These are phyloP conservation scores for Dryobota labecula DNA, from an alignment of 2,888 invertebrate species.

Conservation along the genomic window DNA sequence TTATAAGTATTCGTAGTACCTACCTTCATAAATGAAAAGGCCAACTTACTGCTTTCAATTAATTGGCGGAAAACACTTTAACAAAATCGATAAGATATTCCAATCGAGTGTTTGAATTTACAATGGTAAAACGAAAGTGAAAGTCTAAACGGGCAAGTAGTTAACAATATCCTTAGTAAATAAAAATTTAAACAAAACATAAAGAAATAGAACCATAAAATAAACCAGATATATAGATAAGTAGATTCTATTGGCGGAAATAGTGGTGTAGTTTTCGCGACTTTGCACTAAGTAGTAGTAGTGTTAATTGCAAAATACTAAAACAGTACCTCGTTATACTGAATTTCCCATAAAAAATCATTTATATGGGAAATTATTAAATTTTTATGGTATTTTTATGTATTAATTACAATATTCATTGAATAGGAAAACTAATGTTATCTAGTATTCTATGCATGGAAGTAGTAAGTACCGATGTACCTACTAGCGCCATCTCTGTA, in stretches of 20 bases:
- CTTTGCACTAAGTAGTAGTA: neutral
- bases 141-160: neutral
- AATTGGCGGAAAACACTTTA: neutral
- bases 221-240: too few relatives aligned
- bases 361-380: too few relatives aligned
- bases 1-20: neutral
- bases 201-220: neutral
- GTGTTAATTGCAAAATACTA: neutral
- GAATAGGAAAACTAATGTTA: neutral
- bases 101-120: neutral
- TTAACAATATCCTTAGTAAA: neutral
- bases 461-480: neutral
- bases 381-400: too few relatives aligned
- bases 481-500: constrained; percentile 59
- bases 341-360: neutral
- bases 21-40: too few relatives aligned
- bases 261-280: neutral
- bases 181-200: neutral
- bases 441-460: neutral
- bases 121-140: neutral
- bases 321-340: neutral
- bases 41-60: neutral
- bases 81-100: neutral
- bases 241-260: neutral
- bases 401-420: neutral